Percentiles rank a stretch among this genome's conserved stretches.
Evolutionary conservation across 2,888 invertebrate genomes (phyloP).

Genomic region (Pasiphila rectangulata): DNA sequence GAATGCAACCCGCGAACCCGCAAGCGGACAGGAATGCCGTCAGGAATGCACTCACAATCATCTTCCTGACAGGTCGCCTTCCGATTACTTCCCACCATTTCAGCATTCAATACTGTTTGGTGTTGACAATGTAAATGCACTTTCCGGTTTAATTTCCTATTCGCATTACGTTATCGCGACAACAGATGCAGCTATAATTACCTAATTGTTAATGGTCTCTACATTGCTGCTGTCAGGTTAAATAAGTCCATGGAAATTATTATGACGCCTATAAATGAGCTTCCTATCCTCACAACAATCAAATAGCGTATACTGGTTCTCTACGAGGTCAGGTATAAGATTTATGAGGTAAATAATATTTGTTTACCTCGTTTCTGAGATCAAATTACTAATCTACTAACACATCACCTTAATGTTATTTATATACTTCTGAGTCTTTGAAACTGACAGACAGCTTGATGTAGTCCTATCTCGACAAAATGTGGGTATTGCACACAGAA

Average conservation of each 20-base stretch:
- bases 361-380: slow-evolving; percentile 3
- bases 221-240: slow-evolving; percentile 19
- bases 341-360: slow-evolving; percentile 11
- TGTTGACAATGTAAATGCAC: slow-evolving; percentile 22
- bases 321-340: slow-evolving; percentile 23
- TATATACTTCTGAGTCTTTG: background rate
- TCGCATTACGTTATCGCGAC: slow-evolving; percentile 30
- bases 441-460: too few relatives aligned
- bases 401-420: slow-evolving; percentile 1
- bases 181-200: slow-evolving; percentile 36
- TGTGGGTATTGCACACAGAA: too few relatives aligned
- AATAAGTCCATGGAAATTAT: slow-evolving; percentile 21
- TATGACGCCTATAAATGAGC: slow-evolving; percentile 26
- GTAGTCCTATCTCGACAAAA: background rate
- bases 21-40: slow-evolving; percentile 59
- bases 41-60: slow-evolving; percentile 48
- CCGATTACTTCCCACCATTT: slow-evolving; percentile 15
- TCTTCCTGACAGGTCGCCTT: slow-evolving; percentile 45
- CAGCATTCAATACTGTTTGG: slow-evolving; percentile 20
- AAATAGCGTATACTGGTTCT: slow-evolving; percentile 3
- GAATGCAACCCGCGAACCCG: slow-evolving; percentile 48
- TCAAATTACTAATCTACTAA: slow-evolving; percentile 3
- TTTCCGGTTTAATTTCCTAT: slow-evolving; percentile 39
- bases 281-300: slow-evolving; percentile 25
- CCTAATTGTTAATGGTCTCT: slow-evolving; percentile 33